Evolutionary conservation across 1,140 invertebrate species (phyloP).

Genomic region (Drosophila prosaltans): DNA sequence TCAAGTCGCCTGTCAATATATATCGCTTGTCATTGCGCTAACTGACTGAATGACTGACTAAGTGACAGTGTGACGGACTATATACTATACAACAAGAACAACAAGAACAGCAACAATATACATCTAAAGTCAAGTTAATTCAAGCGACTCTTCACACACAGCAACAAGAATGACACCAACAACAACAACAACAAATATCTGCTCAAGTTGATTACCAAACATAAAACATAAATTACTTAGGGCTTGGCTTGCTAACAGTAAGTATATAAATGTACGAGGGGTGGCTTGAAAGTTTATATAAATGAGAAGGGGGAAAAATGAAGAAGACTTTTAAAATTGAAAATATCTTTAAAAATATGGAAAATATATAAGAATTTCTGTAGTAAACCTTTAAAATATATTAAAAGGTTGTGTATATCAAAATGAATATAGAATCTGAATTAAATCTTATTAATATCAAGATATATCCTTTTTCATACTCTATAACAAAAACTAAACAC

Average conservation of each 20-base stretch:
- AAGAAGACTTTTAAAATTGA: not conserved
- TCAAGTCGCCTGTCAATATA: constrained; percentile 45
- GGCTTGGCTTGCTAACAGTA: constrained; percentile 8
- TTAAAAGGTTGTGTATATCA: too few species aligned
- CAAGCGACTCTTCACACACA: constrained; percentile 42
- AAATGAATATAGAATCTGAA: too few species aligned
- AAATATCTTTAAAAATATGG: too few species aligned
- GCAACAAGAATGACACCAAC: constrained; percentile 5
- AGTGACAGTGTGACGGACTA: not conserved
- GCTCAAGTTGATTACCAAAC: constrained; percentile 30
- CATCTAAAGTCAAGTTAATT: constrained; percentile 46
- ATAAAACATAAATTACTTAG: constrained; percentile 22
- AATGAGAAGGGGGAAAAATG: not conserved
- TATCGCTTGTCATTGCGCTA: constrained; percentile 36
- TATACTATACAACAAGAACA: not conserved
- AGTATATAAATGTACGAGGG: not conserved
- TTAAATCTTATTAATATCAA: too few species aligned
- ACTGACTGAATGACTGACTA: constrained; percentile 3
- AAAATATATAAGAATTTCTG: too few species aligned
- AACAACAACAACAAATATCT: constrained; percentile 8
- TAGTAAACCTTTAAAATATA: too few species aligned
- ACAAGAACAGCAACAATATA: not conserved
- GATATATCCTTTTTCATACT: too few species aligned
- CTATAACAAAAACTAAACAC: too few species aligned
- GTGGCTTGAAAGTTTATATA: constrained; percentile 1